A percentile compares a stretch with the other conserved stretches of the same genome.
phyloP scores from a whole-genome alignment of 2,888 invertebrate genomes.

The Eulithis prunata region DNA sequence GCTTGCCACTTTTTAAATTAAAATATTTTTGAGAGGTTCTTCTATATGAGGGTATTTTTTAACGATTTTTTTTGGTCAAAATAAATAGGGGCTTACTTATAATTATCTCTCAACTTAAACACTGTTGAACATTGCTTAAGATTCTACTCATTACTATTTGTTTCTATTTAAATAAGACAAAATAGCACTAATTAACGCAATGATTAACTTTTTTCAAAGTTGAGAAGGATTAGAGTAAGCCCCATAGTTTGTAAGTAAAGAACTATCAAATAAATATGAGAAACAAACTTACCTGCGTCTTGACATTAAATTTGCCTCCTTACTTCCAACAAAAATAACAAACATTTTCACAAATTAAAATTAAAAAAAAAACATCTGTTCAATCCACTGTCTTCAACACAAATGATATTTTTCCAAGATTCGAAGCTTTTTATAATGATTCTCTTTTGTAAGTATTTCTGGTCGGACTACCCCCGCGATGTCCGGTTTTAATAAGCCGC shows the following conservation, averaged over 20 bases:
- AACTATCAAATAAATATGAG: no score
- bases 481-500: slow-evolving; percentile 10
- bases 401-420: slow-evolving; percentile 14
- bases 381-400: slow-evolving; percentile 3
- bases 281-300: neutral
- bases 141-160: no score
- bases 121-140: no score
- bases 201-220: no score
- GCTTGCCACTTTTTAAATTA: neutral
- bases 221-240: no score
- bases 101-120: no score
- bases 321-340: neutral
- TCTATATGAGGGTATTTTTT: neutral
- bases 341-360: neutral
- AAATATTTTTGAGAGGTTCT: neutral
- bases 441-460: slow-evolving; percentile 16
- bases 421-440: slow-evolving; percentile 30
- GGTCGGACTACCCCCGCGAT: slow-evolving; percentile 21
- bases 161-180: no score
- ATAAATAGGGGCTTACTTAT: no score
- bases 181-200: no score
- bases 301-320: neutral
- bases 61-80: no score
- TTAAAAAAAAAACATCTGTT: neutral
- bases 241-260: no score